Conservation (phyloP, 2,888 invertebrate genomes). For the Dryomyza anilis region DNA sequence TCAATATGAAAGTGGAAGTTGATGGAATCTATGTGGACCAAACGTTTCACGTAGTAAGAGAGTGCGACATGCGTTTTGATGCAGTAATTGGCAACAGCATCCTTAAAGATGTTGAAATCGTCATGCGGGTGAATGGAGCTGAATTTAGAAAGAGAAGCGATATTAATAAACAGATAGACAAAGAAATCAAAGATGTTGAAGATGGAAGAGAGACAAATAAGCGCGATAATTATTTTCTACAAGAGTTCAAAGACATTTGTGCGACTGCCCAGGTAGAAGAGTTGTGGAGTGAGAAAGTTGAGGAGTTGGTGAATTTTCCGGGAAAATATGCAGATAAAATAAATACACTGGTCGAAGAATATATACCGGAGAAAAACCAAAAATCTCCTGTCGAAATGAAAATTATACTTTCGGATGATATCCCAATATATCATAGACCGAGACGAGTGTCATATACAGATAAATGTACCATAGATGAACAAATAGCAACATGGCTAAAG, state of each 20-base stretch:
- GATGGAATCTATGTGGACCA: slow-evolving; percentile 12
- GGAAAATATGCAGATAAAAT: too few species aligned
- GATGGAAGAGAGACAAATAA: too few species aligned
- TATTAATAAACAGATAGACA: background rate
- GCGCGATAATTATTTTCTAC: too few species aligned
- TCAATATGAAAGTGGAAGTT: background rate
- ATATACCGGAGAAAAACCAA: too few species aligned
- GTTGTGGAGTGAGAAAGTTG: too few species aligned
- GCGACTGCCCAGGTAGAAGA: too few species aligned
- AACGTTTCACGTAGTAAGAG: slow-evolving; percentile 23
- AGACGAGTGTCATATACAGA: slow-evolving; percentile 23
- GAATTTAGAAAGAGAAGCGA: background rate
- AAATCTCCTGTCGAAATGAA: slow-evolving; percentile 32
- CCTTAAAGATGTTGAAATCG: slow-evolving; percentile 5
- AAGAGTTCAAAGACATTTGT: too few species aligned
- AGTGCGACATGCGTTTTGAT: slow-evolving; percentile 16
- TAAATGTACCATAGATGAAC: slow-evolving; percentile 36
- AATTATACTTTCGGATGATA: slow-evolving; percentile 17
- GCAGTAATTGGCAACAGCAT: slow-evolving; percentile 22
- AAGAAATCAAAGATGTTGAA: background rate
- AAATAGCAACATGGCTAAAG: slow-evolving; percentile 45
- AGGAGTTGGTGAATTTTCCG: too few species aligned
- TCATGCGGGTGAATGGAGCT: background rate
- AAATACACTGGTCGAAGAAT: too few species aligned
- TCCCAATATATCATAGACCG: slow-evolving; percentile 28